phyloP scores from a whole-genome alignment of 1,140 invertebrate species.

The Conus betulinus region DNA sequence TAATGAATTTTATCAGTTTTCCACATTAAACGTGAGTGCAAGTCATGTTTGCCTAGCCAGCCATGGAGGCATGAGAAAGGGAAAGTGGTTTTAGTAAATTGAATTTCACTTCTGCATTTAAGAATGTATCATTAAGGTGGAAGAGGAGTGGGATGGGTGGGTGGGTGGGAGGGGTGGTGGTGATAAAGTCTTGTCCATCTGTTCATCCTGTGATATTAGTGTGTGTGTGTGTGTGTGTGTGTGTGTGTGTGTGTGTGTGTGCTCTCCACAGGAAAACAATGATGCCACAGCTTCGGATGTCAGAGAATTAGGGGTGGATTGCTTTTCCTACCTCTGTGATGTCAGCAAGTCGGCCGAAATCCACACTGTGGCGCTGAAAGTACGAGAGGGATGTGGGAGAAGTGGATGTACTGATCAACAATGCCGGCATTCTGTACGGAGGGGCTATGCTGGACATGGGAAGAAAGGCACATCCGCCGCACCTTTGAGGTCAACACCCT shows the following conservation, averaged over 20 bases:
- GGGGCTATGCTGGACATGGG: conserved; percentile 87
- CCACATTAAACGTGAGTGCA: no score
- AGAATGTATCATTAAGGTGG: no score
- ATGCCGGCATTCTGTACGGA: conserved; percentile 93
- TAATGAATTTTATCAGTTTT: no score
- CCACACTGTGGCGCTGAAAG: conserved; percentile 48
- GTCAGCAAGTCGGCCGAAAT: conserved; percentile 65
- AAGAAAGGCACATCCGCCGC: conserved; percentile 82
- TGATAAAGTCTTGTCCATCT: neutral
- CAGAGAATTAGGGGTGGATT: conserved; percentile 52
- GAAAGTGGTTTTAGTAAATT: no score
- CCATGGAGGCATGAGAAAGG: no score
- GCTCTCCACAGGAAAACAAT: conserved; percentile 78
- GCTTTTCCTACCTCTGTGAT: conserved; percentile 66
- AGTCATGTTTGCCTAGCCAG: no score
- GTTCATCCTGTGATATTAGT: neutral
- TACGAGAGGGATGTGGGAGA: conserved; percentile 87
- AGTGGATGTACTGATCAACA: conserved; percentile 93
- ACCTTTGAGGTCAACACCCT: conserved; percentile 82
- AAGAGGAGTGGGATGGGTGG: no score
- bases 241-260: neutral
- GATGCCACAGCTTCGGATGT: conserved; percentile 74
- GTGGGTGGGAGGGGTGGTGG: no score
- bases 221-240: no score
- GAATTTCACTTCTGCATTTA: no score